Conservation (phyloP, 2,797 vertebrate genomes). For the Phoeniculus purpureus region DNA sequence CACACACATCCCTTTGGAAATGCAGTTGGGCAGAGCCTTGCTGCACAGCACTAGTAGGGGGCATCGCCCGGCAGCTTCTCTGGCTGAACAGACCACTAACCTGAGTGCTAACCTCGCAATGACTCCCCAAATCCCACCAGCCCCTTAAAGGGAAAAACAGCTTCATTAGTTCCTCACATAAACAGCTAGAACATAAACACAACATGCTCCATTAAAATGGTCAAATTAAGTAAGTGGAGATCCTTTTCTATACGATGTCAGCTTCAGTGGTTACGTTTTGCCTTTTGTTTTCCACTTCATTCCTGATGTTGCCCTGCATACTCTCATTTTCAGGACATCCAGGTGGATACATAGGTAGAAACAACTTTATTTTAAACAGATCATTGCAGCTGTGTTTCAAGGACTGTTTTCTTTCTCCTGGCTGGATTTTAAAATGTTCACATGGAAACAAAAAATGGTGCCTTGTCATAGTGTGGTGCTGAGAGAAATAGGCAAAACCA, state of each 20-base stretch:
- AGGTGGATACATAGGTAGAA: not conserved
- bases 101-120: not conserved
- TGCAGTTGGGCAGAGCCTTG: not conserved
- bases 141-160: constrained; percentile 3
- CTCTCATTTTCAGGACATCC: not conserved
- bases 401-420: not conserved
- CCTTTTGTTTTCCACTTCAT: not conserved
- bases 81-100: not conserved
- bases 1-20: not conserved
- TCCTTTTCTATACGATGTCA: not conserved
- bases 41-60: not conserved
- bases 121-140: not conserved
- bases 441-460: not conserved
- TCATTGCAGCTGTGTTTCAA: not conserved
- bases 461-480: too few relatives aligned
- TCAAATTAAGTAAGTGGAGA: constrained; percentile 39
- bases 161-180: constrained; percentile 43
- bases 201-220: constrained; percentile 47
- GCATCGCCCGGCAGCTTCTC: not conserved
- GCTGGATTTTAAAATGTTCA: not conserved
- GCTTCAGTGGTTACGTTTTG: not conserved
- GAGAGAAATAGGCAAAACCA: too few relatives aligned
- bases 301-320: rapidly evolving
- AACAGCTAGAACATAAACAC: constrained; percentile 53
- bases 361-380: not conserved